Evolutionary conservation across 1,140 invertebrate species (phyloP), one percentile per base, ranked within the genome.

Genomic region (Vanessa tameamea): DNA sequence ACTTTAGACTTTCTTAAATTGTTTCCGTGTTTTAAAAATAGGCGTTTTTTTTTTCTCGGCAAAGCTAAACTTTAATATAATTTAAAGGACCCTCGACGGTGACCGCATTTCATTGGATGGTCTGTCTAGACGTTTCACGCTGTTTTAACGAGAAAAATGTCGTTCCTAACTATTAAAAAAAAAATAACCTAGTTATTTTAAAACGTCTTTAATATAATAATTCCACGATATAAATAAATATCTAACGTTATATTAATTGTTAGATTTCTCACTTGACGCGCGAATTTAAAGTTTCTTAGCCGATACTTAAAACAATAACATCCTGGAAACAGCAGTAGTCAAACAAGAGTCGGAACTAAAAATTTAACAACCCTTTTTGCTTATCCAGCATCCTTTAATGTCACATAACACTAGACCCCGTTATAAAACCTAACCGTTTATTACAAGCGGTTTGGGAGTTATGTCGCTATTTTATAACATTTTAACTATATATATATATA

Each of bases 321-420:
- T 61, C 64, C 47, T 12, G 31, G 53, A 59, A 16, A 47, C 26
- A 61, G 57, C 26, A 43, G 12, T 59, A 68, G 65, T 57, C 64
- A 73, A 68, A 64, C 23, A 61, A 1, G 57, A 66, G 64, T 51
- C 12, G 64, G 59, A 48, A 70, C 53, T 78, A 78, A 72, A 75
- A 80, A 48, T 77, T 81, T 79, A 72, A 69, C 73, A 79, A 70
- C 77, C 72, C 61, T 80, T 81, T 78, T 72, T 79, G 82, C 82
- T 80, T 75, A 55, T 50, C 61, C 55, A 63, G 72, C 66, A 75
- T 11, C 57, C 66, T 50, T 31, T 69, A 59, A 72, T 72, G 64
- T 43, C 64, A 14, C 53, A 23, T 57, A 53, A 53, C 8, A 23
- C 57, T 61, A 75, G 51, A 61, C 43, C 57, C 50, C 47, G 61